These are phyloP conservation scores for Mastomys coucha DNA, from an alignment of 2,113 vertebrate species.

Conservation along the genomic window DNA sequence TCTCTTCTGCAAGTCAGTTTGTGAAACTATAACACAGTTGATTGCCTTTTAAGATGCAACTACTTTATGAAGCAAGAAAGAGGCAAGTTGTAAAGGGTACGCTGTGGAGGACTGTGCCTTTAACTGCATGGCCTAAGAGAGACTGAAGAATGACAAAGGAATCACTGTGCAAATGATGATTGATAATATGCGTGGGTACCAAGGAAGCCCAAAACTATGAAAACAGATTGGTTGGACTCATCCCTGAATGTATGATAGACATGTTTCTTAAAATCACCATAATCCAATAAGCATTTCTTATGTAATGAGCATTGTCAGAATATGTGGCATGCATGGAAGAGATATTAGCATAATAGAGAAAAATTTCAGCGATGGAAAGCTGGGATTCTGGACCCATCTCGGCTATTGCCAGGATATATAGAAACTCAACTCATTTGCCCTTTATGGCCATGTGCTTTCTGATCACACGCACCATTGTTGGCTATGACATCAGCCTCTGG, in stretches of 20 bases:
- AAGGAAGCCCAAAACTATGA: too few relatives aligned
- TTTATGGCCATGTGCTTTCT: not conserved
- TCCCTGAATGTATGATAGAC: not conserved
- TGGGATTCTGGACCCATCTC: not conserved
- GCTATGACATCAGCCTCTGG: not conserved
- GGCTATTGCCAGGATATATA: not conserved
- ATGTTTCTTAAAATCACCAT: not conserved
- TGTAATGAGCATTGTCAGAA: not conserved
- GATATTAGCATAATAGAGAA: not conserved
- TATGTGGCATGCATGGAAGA: not conserved
- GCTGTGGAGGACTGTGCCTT: not conserved
- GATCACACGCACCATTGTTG: not conserved
- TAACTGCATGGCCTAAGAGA: not conserved
- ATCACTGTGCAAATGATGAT: not conserved
- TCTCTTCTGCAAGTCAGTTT: not conserved
- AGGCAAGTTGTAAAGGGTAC: not conserved
- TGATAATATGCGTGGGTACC: not conserved
- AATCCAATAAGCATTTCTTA: not conserved
- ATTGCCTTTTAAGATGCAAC: not conserved
- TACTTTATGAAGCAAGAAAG: not conserved
- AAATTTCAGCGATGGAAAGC: not conserved
- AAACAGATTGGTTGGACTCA: not conserved
- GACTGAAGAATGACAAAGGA: not conserved
- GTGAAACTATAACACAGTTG: not conserved
- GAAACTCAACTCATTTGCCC: not conserved